These are phyloP conservation scores for Natator depressus DNA, from an alignment of 2,113 vertebrate genomes.

Conservation along the genomic window DNA sequence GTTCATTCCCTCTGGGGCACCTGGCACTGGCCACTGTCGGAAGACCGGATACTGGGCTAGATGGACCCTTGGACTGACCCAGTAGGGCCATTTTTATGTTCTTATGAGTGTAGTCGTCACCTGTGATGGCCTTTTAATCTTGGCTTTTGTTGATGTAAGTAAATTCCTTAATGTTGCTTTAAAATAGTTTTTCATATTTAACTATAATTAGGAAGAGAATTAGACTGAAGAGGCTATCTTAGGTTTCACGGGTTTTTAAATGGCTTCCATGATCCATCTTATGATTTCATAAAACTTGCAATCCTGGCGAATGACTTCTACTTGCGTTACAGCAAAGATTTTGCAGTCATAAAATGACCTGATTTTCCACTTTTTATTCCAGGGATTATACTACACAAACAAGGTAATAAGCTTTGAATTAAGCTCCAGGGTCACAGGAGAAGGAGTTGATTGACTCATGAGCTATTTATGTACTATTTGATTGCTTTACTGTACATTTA, in stretches of 20 bases:
- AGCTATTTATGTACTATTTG: background rate
- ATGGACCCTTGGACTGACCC: no score
- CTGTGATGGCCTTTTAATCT: background rate
- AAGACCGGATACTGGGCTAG: no score
- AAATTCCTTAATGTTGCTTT: background rate
- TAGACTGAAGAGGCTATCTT: background rate
- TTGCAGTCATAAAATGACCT: background rate
- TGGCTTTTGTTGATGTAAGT: background rate
- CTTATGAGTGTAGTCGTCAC: background rate
- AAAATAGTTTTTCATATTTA: background rate
- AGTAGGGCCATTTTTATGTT: no score
- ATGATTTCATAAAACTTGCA: background rate
- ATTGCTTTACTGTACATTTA: background rate
- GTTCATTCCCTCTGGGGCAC: no score
- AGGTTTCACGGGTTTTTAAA: background rate
- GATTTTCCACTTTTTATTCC: background rate
- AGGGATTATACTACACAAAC: background rate
- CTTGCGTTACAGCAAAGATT: background rate
- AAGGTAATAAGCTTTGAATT: background rate
- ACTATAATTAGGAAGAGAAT: background rate
- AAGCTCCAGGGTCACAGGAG: background rate
- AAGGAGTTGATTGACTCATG: background rate
- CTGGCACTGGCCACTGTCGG: no score
- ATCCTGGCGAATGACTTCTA: background rate
- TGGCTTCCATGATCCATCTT: background rate